Evolutionary conservation across 2,888 invertebrate genomes (phyloP).

Genomic region (Pollenia griseotomentosa): DNA sequence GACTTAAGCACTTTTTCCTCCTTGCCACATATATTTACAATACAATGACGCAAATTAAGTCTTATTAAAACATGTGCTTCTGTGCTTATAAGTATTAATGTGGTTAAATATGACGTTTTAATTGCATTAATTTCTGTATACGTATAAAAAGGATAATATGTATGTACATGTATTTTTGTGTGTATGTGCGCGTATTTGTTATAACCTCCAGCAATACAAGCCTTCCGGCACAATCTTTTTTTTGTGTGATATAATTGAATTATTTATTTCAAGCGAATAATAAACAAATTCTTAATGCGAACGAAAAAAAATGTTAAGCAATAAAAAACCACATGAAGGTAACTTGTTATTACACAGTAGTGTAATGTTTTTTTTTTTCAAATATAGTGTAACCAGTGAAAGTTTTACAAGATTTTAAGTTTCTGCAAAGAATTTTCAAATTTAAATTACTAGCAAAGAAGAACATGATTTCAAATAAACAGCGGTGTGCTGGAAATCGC

Average conservation of each 20-base stretch:
- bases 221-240: conserved; percentile 58
- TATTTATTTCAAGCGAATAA: conserved; percentile 44
- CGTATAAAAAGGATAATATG: not conserved
- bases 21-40: too few relatives aligned
- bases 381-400: conserved; percentile 27
- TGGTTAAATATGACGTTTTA: not conserved
- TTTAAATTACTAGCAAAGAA: too few relatives aligned
- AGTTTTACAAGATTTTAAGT: too few relatives aligned
- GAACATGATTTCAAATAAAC: too few relatives aligned
- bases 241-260: conserved; percentile 59
- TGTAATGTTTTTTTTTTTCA: conserved; percentile 21
- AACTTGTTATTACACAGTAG: not conserved
- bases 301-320: not conserved
- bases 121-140: conserved; percentile 37
- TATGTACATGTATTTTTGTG: not conserved
- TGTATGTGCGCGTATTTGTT: not conserved
- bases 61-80: too few relatives aligned
- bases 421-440: too few relatives aligned
- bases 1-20: too few relatives aligned
- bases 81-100: too few relatives aligned
- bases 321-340: conserved; percentile 19
- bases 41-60: too few relatives aligned
- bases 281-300: not conserved
- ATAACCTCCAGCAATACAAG: not conserved
- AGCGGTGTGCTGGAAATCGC: too few relatives aligned